Evolutionary conservation across 2,888 invertebrate genomes (phyloP), one percentile per base, ranked within the genome.

Genomic region (Ochlodes sylvanus): DNA sequence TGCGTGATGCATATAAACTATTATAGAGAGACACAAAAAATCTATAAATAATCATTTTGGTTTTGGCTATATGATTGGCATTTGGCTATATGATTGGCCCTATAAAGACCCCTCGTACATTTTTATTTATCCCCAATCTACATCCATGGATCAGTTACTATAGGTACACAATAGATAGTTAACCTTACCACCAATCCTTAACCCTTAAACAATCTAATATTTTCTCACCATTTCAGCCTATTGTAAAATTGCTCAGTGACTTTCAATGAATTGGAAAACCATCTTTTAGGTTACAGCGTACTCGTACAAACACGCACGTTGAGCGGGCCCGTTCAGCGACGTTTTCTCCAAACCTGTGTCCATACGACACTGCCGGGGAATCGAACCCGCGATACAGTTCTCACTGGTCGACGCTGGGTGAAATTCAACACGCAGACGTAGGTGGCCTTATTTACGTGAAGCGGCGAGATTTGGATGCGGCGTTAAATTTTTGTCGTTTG

Each of bases 311-410:
- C 27, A 27, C 27, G 27, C 27, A 27, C 2, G 27, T 27, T 4
- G 27, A 27, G 3, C 27, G 27, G 27, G 27, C 27, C 27, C 27
- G 27, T 27, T 27, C 3, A 27, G 27, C 5, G n/a, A n/a, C n/a
- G n/a, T n/a, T n/a, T n/a, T n/a, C n/a, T n/a, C n/a, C 27, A 62
- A 62, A 62, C 67, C 61, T 42, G 91, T 89, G 80, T 77, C 76
- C 81, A 92, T 76, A 80, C 78, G 90, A 90, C 87, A 90, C 90
- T 86, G 79, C 79, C 77, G 85, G 62, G 86, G 88, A 86, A 83
- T 84, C 79, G 81, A 87, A 86, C 83, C 82, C 77, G 72, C 72
- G 80, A 85, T 87, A 84, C 80, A 82, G 82, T 85, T 85, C 86
- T 83, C 88, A 86, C 81, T 77, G 80, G 77, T 76, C 76, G 73